Base-by-base conservation (phyloP, 2,888 invertebrate genomes). In the Melieria picta region DNA sequence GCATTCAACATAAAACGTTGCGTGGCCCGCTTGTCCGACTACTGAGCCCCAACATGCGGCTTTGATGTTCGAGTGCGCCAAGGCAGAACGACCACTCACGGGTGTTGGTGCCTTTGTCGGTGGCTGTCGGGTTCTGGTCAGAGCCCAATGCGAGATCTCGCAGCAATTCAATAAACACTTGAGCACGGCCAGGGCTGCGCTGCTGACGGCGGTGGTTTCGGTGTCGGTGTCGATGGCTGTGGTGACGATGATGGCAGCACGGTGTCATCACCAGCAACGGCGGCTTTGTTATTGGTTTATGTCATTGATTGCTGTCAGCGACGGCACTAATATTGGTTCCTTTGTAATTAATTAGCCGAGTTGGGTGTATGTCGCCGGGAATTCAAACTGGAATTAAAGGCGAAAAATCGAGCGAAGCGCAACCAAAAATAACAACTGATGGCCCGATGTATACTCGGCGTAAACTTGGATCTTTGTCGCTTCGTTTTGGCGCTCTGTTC, bases 1-100 rank as follows among this genome's bases (percentile, higher is more conserved):
- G 75, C 75, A 74, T 76, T 73, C 75, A 75, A 78, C 78, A 78
- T 77, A 78, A 78, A 78, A 77, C 77, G 78, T 75, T 78, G 78
- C 77, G 76, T 69, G 30, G 30, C 30, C 30, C 30, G 30, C 30
- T 30, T 30, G 30, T 30, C 30, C 30, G 30, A 30, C 30, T 30
- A 30, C 30, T 30, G 30, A 30, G 30, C 30, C 30, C 30, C 52
- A 7, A 52, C 52, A 52, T 52, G 52, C 52, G 52, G 13, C 52
- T 52, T 52, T 52, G 52, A 52, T 52, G 52, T 52, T 52, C 11
- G 50, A 50, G 11, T 11, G 11, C 50, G 11, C 50, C 7, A 10
- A n/a, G 52, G 52, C 9, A 52, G n/a, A 52, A 52, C 52, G 52
- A 52, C 13, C 52, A 13, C 13, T 16, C 60, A n/a, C 30, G 16